Evolutionary conservation across 2,797 vertebrate species (phyloP), one percentile per base, ranked within the genome.

Genomic region (Liparis tanakae): DNA sequence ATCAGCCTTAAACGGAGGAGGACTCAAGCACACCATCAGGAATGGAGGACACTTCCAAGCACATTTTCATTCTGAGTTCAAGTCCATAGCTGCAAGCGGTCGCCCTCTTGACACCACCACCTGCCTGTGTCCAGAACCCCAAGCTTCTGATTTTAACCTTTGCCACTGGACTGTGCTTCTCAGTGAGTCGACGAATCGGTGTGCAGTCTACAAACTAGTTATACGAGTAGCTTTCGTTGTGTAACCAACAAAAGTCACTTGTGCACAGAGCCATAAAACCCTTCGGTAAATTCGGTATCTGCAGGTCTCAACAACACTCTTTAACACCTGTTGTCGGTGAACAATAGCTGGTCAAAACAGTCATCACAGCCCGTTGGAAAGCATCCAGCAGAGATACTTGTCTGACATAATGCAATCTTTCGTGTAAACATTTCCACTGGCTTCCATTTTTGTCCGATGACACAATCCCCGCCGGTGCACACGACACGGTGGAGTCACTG

Each of bases 231-330:
- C 53, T 50, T 41, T 43, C 17, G 6, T 37, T 8, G n/a, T 25
- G 37, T 39, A 18, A 61, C 13, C 66, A 41, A 64, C 61, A 70
- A 72, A 63, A 59, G 60, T 55, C 9, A 63, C 65, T 17, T 50
- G 43, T 7, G 50, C 39, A 48, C 62, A 62, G 76, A 48, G 64
- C 57, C 74, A 78, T 80, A 66, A 78, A 37, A 69, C 67, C 73
- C 61, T 72, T 87, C n/a, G n/a, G n/a, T n/a, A n/a, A n/a, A 64
- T 51, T 70, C 55, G 56, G 53, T 48, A 48, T 80, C 68, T 82
- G 76, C 91, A 91, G 78, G 92, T 90, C 79, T 81, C 76, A 86
- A 92, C 92, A 91, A 33, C 86, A 89, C 75, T 56, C 41, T 72
- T 83, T 80, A 78, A 88, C 85, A 92, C 87, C 91, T 90, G 89